Evolutionary conservation across 2,888 invertebrate genomes (phyloP).

Genomic region (Drosophila picticornis): DNA sequence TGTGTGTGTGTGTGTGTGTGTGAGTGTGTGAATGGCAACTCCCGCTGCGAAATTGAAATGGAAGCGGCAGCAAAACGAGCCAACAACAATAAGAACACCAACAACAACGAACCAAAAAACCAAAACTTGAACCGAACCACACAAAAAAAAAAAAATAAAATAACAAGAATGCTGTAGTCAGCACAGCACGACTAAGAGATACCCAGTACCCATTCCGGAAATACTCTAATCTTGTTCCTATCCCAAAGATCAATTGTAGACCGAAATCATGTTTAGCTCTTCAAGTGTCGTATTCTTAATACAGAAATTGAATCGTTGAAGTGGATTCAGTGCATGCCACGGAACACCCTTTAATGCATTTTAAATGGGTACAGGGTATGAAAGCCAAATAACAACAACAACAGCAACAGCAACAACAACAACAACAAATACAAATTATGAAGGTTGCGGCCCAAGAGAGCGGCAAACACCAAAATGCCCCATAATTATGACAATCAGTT

Average conservation of each 20-base stretch:
- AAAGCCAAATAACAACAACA: background rate
- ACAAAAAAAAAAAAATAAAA: background rate
- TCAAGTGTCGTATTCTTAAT: background rate
- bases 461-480: conserved; percentile 76
- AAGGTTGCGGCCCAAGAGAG: conserved; percentile 51
- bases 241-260: background rate
- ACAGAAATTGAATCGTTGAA: background rate
- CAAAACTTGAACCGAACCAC: conserved; percentile 16
- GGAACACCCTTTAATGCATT: background rate
- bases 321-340: too few species aligned
- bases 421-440: background rate
- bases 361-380: background rate
- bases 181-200: background rate
- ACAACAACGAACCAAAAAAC: conserved; percentile 28
- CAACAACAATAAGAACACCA: conserved; percentile 34
- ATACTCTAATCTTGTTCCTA: background rate
- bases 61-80: conserved; percentile 72
- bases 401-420: background rate
- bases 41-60: conserved; percentile 79
- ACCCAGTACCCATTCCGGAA: background rate
- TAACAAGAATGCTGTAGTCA: background rate
- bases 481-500: conserved; percentile 79
- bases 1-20: conserved; percentile 10
- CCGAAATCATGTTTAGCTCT: background rate
- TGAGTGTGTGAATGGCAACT: conserved; percentile 53